These are phyloP conservation scores for Lynx canadensis DNA, from an alignment of 2,113 vertebrate species.

Conservation along the genomic window DNA sequence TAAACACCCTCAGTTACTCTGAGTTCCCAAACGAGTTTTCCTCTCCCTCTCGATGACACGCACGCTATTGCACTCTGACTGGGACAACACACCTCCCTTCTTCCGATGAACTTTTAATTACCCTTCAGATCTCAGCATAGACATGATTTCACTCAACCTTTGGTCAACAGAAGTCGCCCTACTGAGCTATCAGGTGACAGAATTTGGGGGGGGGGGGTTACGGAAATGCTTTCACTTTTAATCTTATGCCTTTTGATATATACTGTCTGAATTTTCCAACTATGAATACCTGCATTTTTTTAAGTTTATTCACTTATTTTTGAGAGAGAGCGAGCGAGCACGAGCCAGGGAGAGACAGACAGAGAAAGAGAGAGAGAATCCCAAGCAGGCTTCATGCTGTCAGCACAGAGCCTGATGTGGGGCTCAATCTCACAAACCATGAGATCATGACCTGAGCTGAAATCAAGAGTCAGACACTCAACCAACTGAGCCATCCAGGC, in stretches of 20 bases:
- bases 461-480: too few species aligned
- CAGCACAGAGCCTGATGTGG: too few species aligned
- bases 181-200: background rate
- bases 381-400: too few species aligned
- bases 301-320: too few species aligned
- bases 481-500: too few species aligned
- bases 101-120: constrained; percentile 53
- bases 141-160: background rate
- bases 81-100: background rate
- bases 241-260: background rate
- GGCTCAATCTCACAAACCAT: too few species aligned
- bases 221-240: background rate
- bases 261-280: background rate
- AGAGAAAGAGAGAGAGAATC: too few species aligned
- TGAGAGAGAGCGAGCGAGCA: too few species aligned
- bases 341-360: too few species aligned
- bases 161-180: background rate
- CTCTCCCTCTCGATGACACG: background rate
- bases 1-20: background rate
- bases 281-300: background rate
- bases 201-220: background rate
- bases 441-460: too few species aligned
- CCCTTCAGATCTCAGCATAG: constrained; percentile 24
- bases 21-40: background rate
- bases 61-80: background rate